phyloP scores from a whole-genome alignment of 1,140 invertebrate species.

The Dendrolimus punctatus region DNA sequence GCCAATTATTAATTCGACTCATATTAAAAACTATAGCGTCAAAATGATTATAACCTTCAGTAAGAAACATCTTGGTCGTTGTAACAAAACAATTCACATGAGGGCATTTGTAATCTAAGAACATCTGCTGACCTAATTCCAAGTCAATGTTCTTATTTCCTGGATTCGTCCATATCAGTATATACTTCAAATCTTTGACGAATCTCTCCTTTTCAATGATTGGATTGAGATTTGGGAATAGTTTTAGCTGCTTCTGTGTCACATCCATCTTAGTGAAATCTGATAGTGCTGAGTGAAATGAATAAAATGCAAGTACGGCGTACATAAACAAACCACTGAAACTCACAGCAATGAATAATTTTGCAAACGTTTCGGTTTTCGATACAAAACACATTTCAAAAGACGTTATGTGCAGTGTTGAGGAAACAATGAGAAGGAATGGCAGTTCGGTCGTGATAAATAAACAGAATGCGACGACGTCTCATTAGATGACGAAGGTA shows the following conservation, averaged over 20 bases:
- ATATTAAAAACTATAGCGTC: slow-evolving; percentile 49
- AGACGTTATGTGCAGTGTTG: slow-evolving; percentile 8
- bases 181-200: slow-evolving; percentile 32
- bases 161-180: slow-evolving; percentile 33
- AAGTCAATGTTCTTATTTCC: slow-evolving; percentile 15
- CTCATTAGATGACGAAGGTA: slow-evolving; percentile 13
- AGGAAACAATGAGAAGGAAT: slow-evolving; percentile 11
- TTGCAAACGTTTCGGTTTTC: slow-evolving; percentile 39
- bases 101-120: slow-evolving; percentile 32
- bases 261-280: slow-evolving; percentile 19
- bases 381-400: slow-evolving; percentile 27
- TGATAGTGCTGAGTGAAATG: slow-evolving; percentile 37
- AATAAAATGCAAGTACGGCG: slow-evolving; percentile 40
- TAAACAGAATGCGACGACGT: slow-evolving; percentile 12
- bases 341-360: slow-evolving; percentile 52
- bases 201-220: slow-evolving; percentile 7
- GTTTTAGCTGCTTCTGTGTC: slow-evolving; percentile 11
- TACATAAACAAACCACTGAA: slow-evolving; percentile 42
- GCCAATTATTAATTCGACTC: slow-evolving; percentile 23
- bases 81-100: slow-evolving; percentile 47
- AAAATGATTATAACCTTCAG: slow-evolving; percentile 33
- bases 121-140: slow-evolving; percentile 34
- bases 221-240: slow-evolving; percentile 7
- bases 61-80: slow-evolving; percentile 28
- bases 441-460: slow-evolving; percentile 21